Percentiles rank a stretch among this genome's conserved stretches.
These are phyloP conservation scores for Drymonia ruficornis DNA, from an alignment of 2,888 invertebrate genomes.

Conservation along the genomic window DNA sequence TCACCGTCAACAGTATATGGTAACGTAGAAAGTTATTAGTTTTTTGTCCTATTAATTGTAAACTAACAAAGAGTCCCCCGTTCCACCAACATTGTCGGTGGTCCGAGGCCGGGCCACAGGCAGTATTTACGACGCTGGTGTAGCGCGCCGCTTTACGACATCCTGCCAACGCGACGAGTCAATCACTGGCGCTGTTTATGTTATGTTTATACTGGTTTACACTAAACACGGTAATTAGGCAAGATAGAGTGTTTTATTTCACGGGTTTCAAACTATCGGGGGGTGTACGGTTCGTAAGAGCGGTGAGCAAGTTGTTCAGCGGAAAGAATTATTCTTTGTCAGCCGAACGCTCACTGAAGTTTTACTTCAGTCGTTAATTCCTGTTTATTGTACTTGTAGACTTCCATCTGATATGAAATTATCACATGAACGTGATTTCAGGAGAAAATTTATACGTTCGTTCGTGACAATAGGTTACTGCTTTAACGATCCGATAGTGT, in stretches of 20 bases:
- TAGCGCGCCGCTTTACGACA: slow-evolving; percentile 41
- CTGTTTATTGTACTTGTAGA: too few relatives aligned
- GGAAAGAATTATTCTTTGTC: background rate
- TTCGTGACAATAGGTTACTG: too few relatives aligned
- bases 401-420: too few relatives aligned
- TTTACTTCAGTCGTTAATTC: too few relatives aligned
- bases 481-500: too few relatives aligned
- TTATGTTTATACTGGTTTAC: slow-evolving; percentile 49
- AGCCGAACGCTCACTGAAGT: too few relatives aligned
- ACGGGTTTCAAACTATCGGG: slow-evolving; percentile 14
- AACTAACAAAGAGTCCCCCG: background rate
- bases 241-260: slow-evolving; percentile 36
- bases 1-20: too few relatives aligned
- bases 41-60: background rate
- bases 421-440: too few relatives aligned
- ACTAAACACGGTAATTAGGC: slow-evolving; percentile 46
- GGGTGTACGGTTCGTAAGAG: background rate
- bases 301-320: background rate
- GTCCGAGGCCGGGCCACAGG: slow-evolving; percentile 21
- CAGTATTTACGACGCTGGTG: slow-evolving; percentile 29
- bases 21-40: too few relatives aligned
- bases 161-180: slow-evolving; percentile 47
- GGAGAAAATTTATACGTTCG: too few relatives aligned
- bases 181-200: slow-evolving; percentile 53
- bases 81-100: slow-evolving; percentile 28